These are phyloP conservation scores for Diglossa cyanea DNA, from an alignment of 2,797 vertebrate species.

Conservation along the genomic window DNA sequence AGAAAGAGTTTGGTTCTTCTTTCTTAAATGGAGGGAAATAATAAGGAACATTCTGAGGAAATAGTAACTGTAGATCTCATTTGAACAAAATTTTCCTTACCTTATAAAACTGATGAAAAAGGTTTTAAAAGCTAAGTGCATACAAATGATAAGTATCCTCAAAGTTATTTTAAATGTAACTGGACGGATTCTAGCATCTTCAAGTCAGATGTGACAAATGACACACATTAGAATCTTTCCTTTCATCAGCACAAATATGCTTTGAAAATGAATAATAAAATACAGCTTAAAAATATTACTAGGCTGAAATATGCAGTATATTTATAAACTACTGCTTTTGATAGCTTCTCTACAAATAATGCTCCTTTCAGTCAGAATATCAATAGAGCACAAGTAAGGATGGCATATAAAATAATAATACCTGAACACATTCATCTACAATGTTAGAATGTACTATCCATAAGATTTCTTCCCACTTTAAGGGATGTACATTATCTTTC, in stretches of 20 bases:
- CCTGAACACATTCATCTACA: not conserved
- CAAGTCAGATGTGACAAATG: not conserved
- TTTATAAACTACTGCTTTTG: not conserved
- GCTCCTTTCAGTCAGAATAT: not conserved
- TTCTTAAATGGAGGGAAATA: not conserved
- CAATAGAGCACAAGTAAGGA: constrained; percentile 1
- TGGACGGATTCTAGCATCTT: not conserved
- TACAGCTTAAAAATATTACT: not conserved
- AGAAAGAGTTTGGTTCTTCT: not conserved
- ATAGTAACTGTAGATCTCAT: not conserved
- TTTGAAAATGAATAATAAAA: not conserved
- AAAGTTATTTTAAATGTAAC: not conserved
- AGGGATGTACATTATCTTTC: constrained; percentile 25
- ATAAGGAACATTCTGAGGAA: not conserved
- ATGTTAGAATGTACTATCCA: not conserved
- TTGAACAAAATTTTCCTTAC: not conserved
- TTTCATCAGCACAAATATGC: not conserved
- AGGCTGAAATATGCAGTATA: not conserved
- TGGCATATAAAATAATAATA: constrained; percentile 25
- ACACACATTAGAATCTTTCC: not conserved
- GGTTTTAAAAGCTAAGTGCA: not conserved
- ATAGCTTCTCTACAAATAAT: constrained; percentile 18
- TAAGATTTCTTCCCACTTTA: not conserved
- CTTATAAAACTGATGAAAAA: not conserved
- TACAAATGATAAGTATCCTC: not conserved